Evolutionary conservation across 2,113 vertebrate genomes (phyloP).

Genomic region (Lota lota): DNA sequence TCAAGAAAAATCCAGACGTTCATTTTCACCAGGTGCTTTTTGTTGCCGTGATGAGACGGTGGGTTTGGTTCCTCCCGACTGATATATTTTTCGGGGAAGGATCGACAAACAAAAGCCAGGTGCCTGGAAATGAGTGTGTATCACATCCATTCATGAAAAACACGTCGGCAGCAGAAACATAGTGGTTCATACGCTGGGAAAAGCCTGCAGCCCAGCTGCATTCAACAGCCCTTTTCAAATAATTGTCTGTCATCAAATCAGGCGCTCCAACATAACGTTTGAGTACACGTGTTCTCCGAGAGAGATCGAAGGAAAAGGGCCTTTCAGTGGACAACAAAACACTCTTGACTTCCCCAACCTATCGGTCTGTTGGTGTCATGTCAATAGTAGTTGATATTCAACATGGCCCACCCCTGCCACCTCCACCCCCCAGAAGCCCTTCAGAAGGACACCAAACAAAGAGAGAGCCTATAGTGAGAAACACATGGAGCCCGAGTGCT

Average conservation of each 20-base stretch:
- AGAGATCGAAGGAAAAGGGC: slow-evolving; percentile 21
- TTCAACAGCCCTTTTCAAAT: slow-evolving; percentile 28
- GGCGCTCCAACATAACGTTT: slow-evolving; percentile 27
- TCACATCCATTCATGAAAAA: background rate
- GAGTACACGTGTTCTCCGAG: slow-evolving; percentile 20
- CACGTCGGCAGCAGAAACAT: background rate
- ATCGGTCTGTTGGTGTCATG: no score
- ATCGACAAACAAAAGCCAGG: background rate
- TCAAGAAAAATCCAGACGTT: slow-evolving; percentile 1
- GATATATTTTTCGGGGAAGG: background rate
- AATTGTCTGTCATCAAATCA: slow-evolving; percentile 43
- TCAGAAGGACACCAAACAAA: no score
- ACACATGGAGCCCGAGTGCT: no score
- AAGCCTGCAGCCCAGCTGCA: slow-evolving; percentile 40
- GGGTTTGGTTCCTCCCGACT: slow-evolving; percentile 16
- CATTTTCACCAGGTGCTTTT: slow-evolving; percentile 24
- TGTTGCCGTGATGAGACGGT: slow-evolving; percentile 13
- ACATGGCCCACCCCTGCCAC: no score
- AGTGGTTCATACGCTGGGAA: slow-evolving; percentile 1
- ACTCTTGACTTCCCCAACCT: background rate
- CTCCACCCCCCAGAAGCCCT: no score
- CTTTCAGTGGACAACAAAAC: background rate
- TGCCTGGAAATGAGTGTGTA: background rate
- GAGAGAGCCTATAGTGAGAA: no score
- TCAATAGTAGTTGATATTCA: no score